Percentiles rank a stretch among this genome's conserved stretches.
Evolutionary conservation across 1,140 invertebrate genomes (phyloP).

Genomic region (Ceratina japonica): DNA sequence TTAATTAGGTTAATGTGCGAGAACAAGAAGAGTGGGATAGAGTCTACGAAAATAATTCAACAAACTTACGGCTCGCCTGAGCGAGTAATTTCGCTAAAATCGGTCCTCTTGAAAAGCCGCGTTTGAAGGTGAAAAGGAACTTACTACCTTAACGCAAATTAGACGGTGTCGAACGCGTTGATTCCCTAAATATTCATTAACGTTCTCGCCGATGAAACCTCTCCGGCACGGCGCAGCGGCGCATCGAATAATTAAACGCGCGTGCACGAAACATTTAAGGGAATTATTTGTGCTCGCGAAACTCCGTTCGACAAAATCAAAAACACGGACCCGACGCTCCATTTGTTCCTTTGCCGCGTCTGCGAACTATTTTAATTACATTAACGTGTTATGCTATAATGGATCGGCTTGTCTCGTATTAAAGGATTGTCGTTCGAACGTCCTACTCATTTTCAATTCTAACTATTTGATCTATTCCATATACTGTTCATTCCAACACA

Average conservation of each 20-base stretch:
- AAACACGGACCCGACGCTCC: not conserved
- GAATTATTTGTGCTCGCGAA: conserved; percentile 10
- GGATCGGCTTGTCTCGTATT: not conserved
- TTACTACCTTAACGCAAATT: not conserved
- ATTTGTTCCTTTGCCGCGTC: not conserved
- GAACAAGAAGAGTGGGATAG: not conserved
- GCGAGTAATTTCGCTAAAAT: conserved; percentile 8
- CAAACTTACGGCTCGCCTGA: not conserved
- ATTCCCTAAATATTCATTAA: conserved; percentile 23
- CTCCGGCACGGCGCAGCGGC: not conserved
- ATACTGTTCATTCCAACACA: no score
- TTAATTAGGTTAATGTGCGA: conserved; percentile 26
- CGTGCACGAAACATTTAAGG: conserved; percentile 5
- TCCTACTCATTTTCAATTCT: conserved; percentile 1
- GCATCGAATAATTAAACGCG: conserved; percentile 11
- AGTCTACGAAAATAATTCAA: not conserved
- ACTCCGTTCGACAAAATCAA: not conserved
- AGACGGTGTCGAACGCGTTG: not conserved
- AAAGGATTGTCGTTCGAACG: not conserved
- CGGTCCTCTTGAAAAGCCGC: not conserved
- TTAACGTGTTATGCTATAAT: conserved; percentile 25
- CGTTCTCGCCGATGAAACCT: not conserved
- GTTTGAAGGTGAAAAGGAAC: not conserved
- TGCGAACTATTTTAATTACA: not conserved
- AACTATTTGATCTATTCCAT: not conserved